Percentiles rank a stretch among this genome's conserved stretches.
Evolutionary conservation across 2,888 invertebrate species (phyloP).

Genomic region (Allophyes oxyacanthae): DNA sequence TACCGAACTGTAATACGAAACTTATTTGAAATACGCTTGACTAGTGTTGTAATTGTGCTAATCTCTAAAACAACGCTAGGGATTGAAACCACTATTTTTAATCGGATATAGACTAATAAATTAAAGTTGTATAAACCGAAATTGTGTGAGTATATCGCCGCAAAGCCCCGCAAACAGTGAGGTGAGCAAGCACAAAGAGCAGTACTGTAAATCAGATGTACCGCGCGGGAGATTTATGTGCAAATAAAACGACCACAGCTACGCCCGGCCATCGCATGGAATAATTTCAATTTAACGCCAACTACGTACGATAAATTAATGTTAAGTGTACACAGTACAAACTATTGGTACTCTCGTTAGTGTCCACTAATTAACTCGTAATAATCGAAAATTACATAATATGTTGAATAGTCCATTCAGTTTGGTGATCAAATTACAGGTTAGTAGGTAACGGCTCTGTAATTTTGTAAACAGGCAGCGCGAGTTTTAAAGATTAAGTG

Average conservation of each 20-base stretch:
- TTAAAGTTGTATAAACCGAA: conserved; percentile 61
- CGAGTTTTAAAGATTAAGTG: not conserved
- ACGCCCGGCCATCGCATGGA: conserved; percentile 71
- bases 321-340: conserved; percentile 63
- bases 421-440: conserved; percentile 40
- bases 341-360: conserved; percentile 67
- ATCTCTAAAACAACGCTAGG: conserved; percentile 18
- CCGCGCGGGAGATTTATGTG: conserved; percentile 77
- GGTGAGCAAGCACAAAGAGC: conserved; percentile 75
- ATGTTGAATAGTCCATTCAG: conserved; percentile 46
- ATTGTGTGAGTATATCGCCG: conserved; percentile 66
- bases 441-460: conserved; percentile 33
- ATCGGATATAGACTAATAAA: conserved; percentile 56
- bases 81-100: conserved; percentile 42
- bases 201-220: conserved; percentile 83
- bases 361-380: conserved; percentile 71
- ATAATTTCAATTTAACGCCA: conserved; percentile 85
- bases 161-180: conserved; percentile 72
- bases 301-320: conserved; percentile 73
- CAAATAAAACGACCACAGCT: conserved; percentile 80
- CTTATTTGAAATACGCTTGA: conserved; percentile 10
- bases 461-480: conserved; percentile 38
- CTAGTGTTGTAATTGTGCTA: conserved; percentile 7
- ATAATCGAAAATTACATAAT: conserved; percentile 64
- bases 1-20: conserved; percentile 17